phyloP scores from a whole-genome alignment of 1,140 invertebrate genomes.

The Leptinotarsa texana region DNA sequence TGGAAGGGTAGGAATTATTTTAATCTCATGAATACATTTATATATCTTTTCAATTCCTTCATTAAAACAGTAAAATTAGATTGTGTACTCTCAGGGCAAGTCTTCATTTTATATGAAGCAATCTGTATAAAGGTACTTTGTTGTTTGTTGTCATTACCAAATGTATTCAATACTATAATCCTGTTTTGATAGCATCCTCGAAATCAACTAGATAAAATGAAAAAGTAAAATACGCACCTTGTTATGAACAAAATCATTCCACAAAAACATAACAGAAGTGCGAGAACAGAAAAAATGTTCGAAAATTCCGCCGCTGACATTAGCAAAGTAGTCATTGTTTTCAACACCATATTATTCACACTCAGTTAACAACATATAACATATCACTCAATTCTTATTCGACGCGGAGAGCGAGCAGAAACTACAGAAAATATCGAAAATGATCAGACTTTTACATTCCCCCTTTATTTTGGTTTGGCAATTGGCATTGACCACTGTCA shows the following conservation, averaged over 20 bases:
- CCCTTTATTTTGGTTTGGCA: conserved; percentile 24
- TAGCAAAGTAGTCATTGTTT: conserved; percentile 63
- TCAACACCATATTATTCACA: conserved; percentile 28
- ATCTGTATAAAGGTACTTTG: too few species aligned
- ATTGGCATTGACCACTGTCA: conserved; percentile 14
- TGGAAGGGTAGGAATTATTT: too few species aligned
- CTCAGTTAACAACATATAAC: background rate
- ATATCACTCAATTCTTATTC: background rate
- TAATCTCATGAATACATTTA: too few species aligned
- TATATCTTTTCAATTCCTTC: too few species aligned
- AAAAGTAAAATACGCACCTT: conserved; percentile 54
- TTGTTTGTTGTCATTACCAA: too few species aligned
- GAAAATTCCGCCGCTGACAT: conserved; percentile 66
- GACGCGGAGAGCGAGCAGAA: background rate
- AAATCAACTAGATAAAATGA: conserved; percentile 22
- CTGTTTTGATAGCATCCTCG: background rate
- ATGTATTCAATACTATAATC: too few species aligned
- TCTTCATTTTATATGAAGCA: too few species aligned
- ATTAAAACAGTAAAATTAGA: too few species aligned
- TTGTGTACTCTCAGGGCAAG: too few species aligned
- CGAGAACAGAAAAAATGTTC: conserved; percentile 65
- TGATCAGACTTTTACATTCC: conserved; percentile 10
- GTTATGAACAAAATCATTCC: conserved; percentile 65
- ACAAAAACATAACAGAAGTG: conserved; percentile 65
- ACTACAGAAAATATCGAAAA: conserved; percentile 13